These are phyloP conservation scores for Acronicta psi DNA, from an alignment of 2,888 invertebrate genomes.

Conservation along the genomic window DNA sequence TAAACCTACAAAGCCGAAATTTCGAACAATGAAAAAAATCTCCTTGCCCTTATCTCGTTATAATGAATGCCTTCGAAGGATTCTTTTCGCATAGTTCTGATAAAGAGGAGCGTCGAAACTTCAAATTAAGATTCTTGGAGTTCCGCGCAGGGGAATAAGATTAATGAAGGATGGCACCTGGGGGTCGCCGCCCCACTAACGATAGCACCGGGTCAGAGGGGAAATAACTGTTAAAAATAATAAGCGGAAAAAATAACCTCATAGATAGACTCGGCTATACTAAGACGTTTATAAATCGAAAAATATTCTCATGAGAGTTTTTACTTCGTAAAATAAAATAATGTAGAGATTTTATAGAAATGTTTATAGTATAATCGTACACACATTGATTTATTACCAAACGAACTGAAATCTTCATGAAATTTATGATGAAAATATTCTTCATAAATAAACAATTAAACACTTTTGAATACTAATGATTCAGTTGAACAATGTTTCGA, in stretches of 20 bases:
- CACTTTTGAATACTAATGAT: slow-evolving; percentile 1
- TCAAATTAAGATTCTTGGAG: slow-evolving; percentile 89
- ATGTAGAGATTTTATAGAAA: neutral
- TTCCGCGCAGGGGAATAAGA: slow-evolving; percentile 84
- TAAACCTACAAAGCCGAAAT: slow-evolving; percentile 39
- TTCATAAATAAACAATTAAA: slow-evolving; percentile 3
- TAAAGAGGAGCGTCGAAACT: slow-evolving; percentile 87
- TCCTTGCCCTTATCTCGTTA: slow-evolving; percentile 73
- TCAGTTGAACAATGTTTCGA: slow-evolving; percentile 1
- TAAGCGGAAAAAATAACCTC: slow-evolving; percentile 67
- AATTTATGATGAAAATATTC: neutral
- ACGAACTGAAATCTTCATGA: neutral
- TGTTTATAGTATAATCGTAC: neutral
- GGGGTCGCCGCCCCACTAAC: slow-evolving; percentile 75
- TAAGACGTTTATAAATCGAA: slow-evolving; percentile 15
- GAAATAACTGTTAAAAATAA: slow-evolving; percentile 79
- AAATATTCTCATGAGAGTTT: no score
- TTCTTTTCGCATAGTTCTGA: slow-evolving; percentile 88
- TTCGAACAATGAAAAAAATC: slow-evolving; percentile 56
- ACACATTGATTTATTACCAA: neutral
- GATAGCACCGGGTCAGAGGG: slow-evolving; percentile 72
- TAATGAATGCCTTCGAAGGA: slow-evolving; percentile 83
- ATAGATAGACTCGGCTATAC: slow-evolving; percentile 27
- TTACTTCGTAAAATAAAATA: no score
- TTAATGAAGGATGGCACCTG: slow-evolving; percentile 88